These are phyloP conservation scores for Eumerus sabulonum DNA, from an alignment of 2,888 invertebrate species.

Conservation along the genomic window DNA sequence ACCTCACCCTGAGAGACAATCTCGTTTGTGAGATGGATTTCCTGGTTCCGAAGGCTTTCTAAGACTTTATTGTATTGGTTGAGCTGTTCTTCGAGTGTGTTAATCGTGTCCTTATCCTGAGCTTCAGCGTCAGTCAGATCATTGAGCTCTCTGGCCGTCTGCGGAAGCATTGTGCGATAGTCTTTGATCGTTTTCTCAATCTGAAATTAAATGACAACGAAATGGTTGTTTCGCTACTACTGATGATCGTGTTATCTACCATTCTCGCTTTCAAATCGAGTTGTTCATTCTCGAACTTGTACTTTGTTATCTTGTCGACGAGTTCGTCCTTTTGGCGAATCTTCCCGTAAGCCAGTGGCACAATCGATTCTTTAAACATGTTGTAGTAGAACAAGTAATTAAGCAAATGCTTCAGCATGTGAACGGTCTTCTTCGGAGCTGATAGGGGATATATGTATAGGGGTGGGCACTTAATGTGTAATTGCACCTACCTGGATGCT, in stretches of 20 bases:
- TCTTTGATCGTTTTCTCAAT: slow-evolving; percentile 42
- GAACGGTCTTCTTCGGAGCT: slow-evolving; percentile 75
- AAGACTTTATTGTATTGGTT: slow-evolving; percentile 17
- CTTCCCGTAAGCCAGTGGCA: slow-evolving; percentile 70
- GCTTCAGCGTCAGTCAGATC: slow-evolving; percentile 45
- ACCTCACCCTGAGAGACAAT: slow-evolving; percentile 73
- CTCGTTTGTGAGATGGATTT: slow-evolving; percentile 69
- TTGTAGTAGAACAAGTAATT: slow-evolving; percentile 76
- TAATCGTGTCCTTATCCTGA: slow-evolving; percentile 23
- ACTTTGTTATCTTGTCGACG: slow-evolving; percentile 57
- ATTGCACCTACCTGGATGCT: slow-evolving; percentile 73
- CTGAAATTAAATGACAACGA: slow-evolving; percentile 12
- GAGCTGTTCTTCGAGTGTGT: slow-evolving; percentile 22
- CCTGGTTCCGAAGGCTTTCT: slow-evolving; percentile 49
- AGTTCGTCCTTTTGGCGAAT: slow-evolving; percentile 70
- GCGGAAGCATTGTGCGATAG: slow-evolving; percentile 34
- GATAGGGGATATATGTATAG: not conserved
- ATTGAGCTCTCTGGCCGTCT: slow-evolving; percentile 62
- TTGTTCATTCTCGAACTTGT: slow-evolving; percentile 69
- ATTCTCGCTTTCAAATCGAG: slow-evolving; percentile 59
- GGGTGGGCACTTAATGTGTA: not conserved
- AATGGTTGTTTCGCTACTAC: not conserved
- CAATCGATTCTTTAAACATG: slow-evolving; percentile 73
- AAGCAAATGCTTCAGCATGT: slow-evolving; percentile 73
- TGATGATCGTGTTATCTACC: slow-evolving; percentile 7